Evolutionary conservation across 2,113 vertebrate species (phyloP).

Genomic region (Xenus cinereus): DNA sequence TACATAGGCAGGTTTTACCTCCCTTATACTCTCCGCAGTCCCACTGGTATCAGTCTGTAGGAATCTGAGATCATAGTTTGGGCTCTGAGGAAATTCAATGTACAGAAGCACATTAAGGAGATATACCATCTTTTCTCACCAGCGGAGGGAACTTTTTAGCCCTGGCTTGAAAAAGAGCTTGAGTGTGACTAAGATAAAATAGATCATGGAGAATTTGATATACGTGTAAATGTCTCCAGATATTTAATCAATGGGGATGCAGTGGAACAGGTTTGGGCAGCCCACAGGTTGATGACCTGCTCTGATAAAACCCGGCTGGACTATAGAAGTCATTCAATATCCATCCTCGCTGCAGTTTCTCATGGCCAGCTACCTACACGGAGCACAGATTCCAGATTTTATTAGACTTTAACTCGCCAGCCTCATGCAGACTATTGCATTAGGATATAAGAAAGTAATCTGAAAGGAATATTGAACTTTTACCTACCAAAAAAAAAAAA

Average conservation of each 20-base stretch:
- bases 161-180: constrained; percentile 31
- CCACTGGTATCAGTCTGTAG: background rate
- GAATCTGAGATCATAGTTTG: background rate
- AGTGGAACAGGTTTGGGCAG: constrained; percentile 51
- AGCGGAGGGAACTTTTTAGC: constrained; percentile 6
- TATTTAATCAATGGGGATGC: constrained; percentile 59
- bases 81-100: background rate
- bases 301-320: constrained; percentile 42
- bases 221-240: background rate
- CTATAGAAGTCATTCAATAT: constrained; percentile 51
- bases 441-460: background rate
- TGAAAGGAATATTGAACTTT: background rate
- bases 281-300: constrained; percentile 42
- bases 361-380: background rate
- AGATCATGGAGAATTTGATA: constrained; percentile 57
- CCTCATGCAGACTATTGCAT: background rate
- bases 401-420: background rate
- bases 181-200: constrained; percentile 49
- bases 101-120: background rate
- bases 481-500: background rate
- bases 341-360: constrained; percentile 1
- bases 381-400: background rate
- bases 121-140: background rate
- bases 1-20: background rate
- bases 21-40: background rate